Conservation (phyloP, 2,888 invertebrate species). For the Eupithecia subumbrata region DNA sequence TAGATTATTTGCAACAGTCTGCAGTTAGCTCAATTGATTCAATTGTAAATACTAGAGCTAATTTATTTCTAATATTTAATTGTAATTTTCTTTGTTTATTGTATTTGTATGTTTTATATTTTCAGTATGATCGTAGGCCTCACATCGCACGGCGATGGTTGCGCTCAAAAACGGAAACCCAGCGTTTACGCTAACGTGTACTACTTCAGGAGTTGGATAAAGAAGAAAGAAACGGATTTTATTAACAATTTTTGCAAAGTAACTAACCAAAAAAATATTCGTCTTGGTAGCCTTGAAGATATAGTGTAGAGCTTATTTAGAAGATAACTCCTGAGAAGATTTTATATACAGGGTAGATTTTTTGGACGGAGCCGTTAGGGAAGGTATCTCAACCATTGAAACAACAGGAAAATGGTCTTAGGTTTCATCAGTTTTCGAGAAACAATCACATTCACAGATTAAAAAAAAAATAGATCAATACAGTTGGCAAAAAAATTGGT, state of each 20-base stretch:
- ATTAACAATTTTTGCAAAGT: slow-evolving; percentile 46
- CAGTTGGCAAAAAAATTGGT: too few relatives aligned
- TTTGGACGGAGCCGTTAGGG: background rate
- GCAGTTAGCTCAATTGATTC: too few relatives aligned
- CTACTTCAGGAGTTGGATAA: slow-evolving; percentile 65
- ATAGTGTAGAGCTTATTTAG: background rate
- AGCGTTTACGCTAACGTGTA: slow-evolving; percentile 69
- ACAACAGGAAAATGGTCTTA: background rate
- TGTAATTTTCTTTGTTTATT: too few relatives aligned
- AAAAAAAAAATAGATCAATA: too few relatives aligned
- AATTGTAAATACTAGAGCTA: too few relatives aligned
- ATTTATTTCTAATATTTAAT: too few relatives aligned
- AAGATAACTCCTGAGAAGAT: background rate
- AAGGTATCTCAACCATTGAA: background rate
- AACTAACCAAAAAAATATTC: background rate
- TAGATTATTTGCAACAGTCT: too few relatives aligned
- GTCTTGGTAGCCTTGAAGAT: background rate
- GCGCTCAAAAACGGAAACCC: slow-evolving; percentile 64
- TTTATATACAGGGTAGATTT: background rate
- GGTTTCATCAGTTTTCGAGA: too few relatives aligned
- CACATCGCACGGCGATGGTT: slow-evolving; percentile 73
- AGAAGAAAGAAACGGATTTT: slow-evolving; percentile 48
- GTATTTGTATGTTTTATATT: slow-evolving; percentile 15
- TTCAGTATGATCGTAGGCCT: slow-evolving; percentile 68
- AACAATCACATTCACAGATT: too few relatives aligned